Conservation (phyloP, 2,113 vertebrate genomes). For the Eptesicus fuscus region DNA sequence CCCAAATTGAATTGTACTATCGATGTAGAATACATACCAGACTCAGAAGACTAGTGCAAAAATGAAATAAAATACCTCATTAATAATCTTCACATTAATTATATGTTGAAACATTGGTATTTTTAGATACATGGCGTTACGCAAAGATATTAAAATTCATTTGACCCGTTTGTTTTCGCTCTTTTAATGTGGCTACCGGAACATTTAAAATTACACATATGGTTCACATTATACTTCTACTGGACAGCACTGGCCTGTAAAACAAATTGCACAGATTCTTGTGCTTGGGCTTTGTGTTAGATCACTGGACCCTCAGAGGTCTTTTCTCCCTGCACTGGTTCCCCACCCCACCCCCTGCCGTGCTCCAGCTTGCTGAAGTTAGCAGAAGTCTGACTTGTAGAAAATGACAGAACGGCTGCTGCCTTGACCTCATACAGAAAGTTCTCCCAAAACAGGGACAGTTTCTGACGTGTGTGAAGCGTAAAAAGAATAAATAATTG, state of each 20-base stretch:
- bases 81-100: neutral
- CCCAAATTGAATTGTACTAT: accelerated
- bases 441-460: neutral
- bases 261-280: neutral
- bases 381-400: neutral
- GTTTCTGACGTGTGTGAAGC: neutral
- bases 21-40: neutral
- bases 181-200: neutral
- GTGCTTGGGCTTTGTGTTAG: neutral
- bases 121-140: neutral
- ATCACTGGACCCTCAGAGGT: neutral
- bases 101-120: neutral
- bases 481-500: neutral
- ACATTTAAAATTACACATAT: neutral
- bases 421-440: neutral
- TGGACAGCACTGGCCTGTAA: neutral
- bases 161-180: neutral
- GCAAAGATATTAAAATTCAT: neutral
- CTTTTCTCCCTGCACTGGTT: neutral
- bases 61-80: neutral
- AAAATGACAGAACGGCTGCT: neutral
- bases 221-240: neutral
- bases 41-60: neutral
- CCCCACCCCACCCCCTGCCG: neutral
- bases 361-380: neutral